Conservation (phyloP, 2,113 vertebrate genomes). For the Microcebus griseorufus region DNA sequence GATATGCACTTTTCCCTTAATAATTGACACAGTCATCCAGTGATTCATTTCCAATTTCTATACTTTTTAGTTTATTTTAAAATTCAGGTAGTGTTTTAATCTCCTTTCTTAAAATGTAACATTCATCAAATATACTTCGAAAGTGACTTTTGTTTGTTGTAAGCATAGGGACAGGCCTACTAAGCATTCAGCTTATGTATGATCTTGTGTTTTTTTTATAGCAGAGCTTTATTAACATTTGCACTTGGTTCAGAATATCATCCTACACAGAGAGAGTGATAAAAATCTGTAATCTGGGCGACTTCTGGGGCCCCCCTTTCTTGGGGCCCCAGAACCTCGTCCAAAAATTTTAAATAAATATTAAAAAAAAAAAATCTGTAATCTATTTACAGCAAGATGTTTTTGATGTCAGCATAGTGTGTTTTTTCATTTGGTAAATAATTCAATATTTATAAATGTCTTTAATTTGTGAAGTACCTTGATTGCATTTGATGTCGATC, state of each 20-base stretch:
- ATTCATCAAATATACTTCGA: background rate
- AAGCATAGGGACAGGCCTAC: background rate
- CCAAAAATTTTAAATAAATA: too few relatives aligned
- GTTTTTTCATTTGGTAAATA: background rate
- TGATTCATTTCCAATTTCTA: background rate
- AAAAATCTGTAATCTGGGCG: background rate
- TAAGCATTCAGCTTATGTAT: background rate
- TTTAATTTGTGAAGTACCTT: background rate
- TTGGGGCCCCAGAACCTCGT: too few relatives aligned
- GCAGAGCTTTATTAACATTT: background rate
- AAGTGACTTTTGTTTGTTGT: background rate
- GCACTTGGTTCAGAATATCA: background rate
- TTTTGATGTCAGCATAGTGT: background rate
- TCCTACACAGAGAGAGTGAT: background rate
- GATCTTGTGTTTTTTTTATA: background rate
- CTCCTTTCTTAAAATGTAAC: too few relatives aligned
- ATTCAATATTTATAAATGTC: background rate
- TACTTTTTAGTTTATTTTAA: background rate
- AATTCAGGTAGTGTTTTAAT: background rate
- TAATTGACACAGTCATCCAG: background rate
- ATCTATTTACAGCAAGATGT: background rate
- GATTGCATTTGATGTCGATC: background rate
- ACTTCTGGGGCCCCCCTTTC: too few relatives aligned
- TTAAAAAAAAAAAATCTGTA: background rate
- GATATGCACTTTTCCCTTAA: background rate